phyloP scores from a whole-genome alignment of 2,888 invertebrate species.

The Chorisops tibialis region DNA sequence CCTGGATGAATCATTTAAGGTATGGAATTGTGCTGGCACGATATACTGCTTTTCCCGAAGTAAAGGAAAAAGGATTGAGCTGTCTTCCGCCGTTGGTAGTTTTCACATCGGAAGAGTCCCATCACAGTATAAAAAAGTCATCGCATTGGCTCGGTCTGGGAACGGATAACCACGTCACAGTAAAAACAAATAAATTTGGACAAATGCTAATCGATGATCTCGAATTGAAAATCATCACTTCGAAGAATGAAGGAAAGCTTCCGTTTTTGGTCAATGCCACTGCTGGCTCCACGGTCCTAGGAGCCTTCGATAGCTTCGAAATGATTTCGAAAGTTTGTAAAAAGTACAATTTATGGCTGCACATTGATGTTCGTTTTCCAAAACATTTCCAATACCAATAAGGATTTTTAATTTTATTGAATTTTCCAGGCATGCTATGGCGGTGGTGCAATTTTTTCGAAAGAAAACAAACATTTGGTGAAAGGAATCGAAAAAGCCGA shows the following conservation, averaged over 20 bases:
- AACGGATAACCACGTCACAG: slow-evolving; percentile 62
- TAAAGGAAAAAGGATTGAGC: slow-evolving; percentile 65
- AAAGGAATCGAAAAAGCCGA: slow-evolving; percentile 58
- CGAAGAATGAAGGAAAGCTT: slow-evolving; percentile 53
- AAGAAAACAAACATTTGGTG: slow-evolving; percentile 60
- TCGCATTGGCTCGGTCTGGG: slow-evolving; percentile 82
- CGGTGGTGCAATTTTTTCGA: slow-evolving; percentile 68
- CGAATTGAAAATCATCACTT: slow-evolving; percentile 56
- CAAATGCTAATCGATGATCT: slow-evolving; percentile 65
- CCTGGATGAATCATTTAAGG: too few species aligned
- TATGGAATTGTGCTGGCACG: slow-evolving; percentile 74
- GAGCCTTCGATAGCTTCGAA: slow-evolving; percentile 74
- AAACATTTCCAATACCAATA: slow-evolving; percentile 1
- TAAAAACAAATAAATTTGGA: slow-evolving; percentile 66
- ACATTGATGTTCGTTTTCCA: slow-evolving; percentile 67
- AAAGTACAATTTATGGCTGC: slow-evolving; percentile 71
- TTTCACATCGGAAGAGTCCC: slow-evolving; percentile 77
- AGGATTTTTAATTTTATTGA: background rate
- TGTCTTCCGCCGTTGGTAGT: slow-evolving; percentile 62
- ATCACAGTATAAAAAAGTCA: slow-evolving; percentile 79
- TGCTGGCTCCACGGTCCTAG: slow-evolving; percentile 78
- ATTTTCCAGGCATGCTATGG: slow-evolving; percentile 70
- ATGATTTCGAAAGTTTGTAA: slow-evolving; percentile 66
- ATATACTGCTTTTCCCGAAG: slow-evolving; percentile 62
- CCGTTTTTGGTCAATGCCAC: slow-evolving; percentile 74